Conservation (phyloP, 2,888 invertebrate species). For the Caenorhabditis macrosperma region DNA sequence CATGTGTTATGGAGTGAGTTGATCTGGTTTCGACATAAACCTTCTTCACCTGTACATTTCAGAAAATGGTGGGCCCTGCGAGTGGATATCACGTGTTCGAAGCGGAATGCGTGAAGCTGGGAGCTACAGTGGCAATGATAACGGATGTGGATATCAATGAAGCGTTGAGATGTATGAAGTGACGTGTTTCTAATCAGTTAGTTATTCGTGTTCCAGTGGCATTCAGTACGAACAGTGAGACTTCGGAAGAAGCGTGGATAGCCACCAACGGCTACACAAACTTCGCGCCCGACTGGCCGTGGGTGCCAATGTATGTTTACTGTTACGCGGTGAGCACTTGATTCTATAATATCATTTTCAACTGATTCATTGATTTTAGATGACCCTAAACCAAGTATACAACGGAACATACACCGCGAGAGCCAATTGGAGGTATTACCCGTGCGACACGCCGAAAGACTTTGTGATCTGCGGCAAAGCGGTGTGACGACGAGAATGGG, state of each 20-base stretch:
- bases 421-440: background rate
- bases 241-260: conserved; percentile 13
- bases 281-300: conserved; percentile 1
- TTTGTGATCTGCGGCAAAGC: background rate
- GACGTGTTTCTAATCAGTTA: background rate
- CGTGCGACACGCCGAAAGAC: background rate
- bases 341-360: no score
- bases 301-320: background rate
- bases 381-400: conserved; percentile 5
- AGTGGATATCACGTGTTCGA: background rate
- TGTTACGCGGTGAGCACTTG: conserved; percentile 8
- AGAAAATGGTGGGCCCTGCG: conserved; percentile 24
- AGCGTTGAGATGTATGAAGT: conserved; percentile 19
- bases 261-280: background rate
- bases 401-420: background rate
- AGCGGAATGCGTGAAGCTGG: conserved; percentile 3
- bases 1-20: conserved; percentile 17
- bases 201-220: conserved; percentile 25
- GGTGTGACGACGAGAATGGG: background rate
- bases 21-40: background rate
- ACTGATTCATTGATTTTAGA: background rate
- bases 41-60: background rate
- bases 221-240: conserved; percentile 1
- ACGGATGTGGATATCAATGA: conserved; percentile 8
- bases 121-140: conserved; percentile 10